Evolutionary conservation across 2,113 vertebrate genomes (phyloP).

Genomic region (Tringa solitaria): DNA sequence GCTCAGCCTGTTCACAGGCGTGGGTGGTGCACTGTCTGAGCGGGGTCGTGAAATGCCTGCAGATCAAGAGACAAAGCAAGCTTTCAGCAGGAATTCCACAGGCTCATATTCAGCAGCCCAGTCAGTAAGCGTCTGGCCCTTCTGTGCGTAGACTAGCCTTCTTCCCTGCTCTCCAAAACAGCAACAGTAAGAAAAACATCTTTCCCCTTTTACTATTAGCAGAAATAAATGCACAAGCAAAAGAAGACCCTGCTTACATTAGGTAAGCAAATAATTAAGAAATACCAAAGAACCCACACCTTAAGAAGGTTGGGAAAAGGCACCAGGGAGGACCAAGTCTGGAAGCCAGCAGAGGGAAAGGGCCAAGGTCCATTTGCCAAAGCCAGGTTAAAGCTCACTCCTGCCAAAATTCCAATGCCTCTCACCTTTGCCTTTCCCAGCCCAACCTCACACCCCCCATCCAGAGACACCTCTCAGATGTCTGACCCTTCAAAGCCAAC

Average conservation of each 20-base stretch:
- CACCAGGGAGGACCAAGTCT: neutral
- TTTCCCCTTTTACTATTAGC: neutral
- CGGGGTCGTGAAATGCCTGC: conserved; percentile 91
- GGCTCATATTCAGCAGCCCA: neutral
- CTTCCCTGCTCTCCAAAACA: neutral
- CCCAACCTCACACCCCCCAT: neutral
- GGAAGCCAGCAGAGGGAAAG: neutral
- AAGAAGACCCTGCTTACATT: neutral
- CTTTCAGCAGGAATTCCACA: neutral
- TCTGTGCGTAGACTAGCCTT: neutral
- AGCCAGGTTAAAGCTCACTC: neutral
- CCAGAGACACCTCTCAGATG: neutral
- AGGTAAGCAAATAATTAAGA: neutral
- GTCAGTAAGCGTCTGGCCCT: neutral
- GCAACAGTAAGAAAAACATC: neutral
- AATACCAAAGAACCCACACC: neutral
- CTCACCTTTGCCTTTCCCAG: neutral
- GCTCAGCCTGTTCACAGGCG: conserved; percentile 91
- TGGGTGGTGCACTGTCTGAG: conserved; percentile 91
- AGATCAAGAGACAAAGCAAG: neutral
- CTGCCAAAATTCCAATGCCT: neutral
- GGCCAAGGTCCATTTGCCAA: neutral
- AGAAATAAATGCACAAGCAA: neutral
- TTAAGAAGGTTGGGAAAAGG: neutral
- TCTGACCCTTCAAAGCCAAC: neutral